Evolutionary conservation across 2,113 vertebrate species (phyloP).

Genomic region (Bungarus multicinctus): DNA sequence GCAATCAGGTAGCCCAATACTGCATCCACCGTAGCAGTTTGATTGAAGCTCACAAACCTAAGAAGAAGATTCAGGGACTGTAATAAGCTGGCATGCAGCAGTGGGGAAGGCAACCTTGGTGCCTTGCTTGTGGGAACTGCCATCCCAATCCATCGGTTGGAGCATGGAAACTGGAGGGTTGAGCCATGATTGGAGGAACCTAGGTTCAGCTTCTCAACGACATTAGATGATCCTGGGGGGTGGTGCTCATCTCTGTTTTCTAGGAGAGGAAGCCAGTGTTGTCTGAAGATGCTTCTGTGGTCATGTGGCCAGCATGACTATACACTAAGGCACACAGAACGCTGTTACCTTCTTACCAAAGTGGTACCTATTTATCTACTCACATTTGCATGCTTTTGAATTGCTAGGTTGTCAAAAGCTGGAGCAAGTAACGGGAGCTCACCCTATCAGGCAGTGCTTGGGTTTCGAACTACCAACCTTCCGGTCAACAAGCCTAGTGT

Average conservation of each 20-base stretch:
- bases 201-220: neutral
- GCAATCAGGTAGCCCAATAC: slow-evolving; percentile 91
- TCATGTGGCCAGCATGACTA: neutral
- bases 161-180: neutral
- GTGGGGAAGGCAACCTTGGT: neutral
- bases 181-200: neutral
- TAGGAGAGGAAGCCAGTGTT: neutral
- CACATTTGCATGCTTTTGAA: neutral
- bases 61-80: neutral
- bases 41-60: slow-evolving; percentile 86
- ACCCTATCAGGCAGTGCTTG: neutral
- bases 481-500: neutral
- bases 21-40: slow-evolving; percentile 84
- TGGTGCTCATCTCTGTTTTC: neutral
- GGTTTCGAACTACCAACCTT: neutral
- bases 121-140: neutral
- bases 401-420: neutral
- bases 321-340: neutral
- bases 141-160: neutral
- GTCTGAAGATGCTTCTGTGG: neutral
- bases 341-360: neutral
- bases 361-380: neutral
- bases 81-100: neutral
- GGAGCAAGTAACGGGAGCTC: neutral
- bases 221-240: neutral